Percentiles rank a stretch among this genome's conserved stretches.
Evolutionary conservation across 2,888 invertebrate species (phyloP).

Genomic region (Drosophila merina): DNA sequence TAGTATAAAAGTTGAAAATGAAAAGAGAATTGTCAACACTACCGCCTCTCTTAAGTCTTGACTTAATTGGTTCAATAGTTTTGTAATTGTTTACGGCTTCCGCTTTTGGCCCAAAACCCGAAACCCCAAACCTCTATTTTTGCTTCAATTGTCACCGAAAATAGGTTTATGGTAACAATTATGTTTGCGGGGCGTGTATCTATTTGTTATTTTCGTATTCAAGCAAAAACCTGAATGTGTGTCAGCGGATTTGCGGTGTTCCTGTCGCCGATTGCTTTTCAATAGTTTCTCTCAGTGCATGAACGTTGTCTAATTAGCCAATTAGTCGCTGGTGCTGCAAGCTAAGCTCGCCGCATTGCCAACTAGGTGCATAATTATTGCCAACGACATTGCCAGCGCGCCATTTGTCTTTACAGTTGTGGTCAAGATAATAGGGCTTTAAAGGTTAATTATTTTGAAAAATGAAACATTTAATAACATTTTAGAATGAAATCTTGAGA

Average conservation of each 20-base stretch:
- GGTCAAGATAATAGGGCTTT: slow-evolving; percentile 6
- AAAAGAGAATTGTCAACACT: slow-evolving; percentile 1
- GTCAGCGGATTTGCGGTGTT: slow-evolving; percentile 15
- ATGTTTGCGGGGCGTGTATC: slow-evolving; percentile 53
- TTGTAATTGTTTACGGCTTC: slow-evolving; percentile 63
- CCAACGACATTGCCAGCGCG: slow-evolving; percentile 38
- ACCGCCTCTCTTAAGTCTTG: slow-evolving; percentile 43
- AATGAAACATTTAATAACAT: no score
- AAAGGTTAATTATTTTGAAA: no score
- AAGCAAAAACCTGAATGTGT: slow-evolving; percentile 26
- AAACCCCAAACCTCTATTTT: slow-evolving; percentile 26
- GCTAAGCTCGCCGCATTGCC: slow-evolving; percentile 45
- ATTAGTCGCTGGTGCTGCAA: slow-evolving; percentile 51
- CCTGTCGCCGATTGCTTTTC: slow-evolving; percentile 18
- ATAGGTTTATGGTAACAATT: slow-evolving; percentile 51
- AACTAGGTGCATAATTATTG: slow-evolving; percentile 62
- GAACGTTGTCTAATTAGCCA: slow-evolving; percentile 52
- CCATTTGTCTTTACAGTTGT: slow-evolving; percentile 12
- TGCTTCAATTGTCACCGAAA: slow-evolving; percentile 67
- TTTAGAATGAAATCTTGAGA: no score
- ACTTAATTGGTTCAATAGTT: slow-evolving; percentile 73
- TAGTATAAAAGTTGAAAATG: not conserved
- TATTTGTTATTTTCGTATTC: slow-evolving; percentile 12
- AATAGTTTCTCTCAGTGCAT: slow-evolving; percentile 24
- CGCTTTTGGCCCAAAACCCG: slow-evolving; percentile 18